Conservation (phyloP, 2,797 vertebrate species). For the Apogon talboti region DNA sequence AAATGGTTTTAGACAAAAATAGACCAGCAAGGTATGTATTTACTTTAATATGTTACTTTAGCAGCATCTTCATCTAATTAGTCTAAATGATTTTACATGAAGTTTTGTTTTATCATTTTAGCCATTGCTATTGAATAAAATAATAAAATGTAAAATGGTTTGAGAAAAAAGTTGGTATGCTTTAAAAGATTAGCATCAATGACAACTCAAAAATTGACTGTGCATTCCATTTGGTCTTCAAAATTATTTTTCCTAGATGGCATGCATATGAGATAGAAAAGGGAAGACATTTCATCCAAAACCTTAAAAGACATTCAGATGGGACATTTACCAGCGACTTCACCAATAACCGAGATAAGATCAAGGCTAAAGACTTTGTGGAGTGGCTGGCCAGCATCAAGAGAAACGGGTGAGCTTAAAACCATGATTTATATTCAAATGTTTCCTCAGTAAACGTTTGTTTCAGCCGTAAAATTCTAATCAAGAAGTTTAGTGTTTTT, state of each 20-base stretch:
- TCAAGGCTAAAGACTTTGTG: constrained; percentile 87
- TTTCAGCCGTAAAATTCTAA: not conserved
- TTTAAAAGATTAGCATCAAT: no score
- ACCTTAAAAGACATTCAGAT: constrained; percentile 83
- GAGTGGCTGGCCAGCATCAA: constrained; percentile 85
- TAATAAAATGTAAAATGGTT: not conserved
- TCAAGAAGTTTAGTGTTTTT: not conserved
- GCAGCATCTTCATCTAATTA: not conserved
- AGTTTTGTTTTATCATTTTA: not conserved
- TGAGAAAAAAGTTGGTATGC: no score
- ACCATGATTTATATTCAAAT: not conserved
- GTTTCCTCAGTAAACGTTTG: not conserved
- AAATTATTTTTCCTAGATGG: constrained; percentile 60
- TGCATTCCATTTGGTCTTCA: not conserved
- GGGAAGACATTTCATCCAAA: constrained; percentile 43
- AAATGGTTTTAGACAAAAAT: constrained; percentile 66
- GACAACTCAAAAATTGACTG: not conserved
- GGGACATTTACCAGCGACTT: constrained; percentile 86
- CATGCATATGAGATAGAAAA: constrained; percentile 46
- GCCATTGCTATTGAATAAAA: not conserved
- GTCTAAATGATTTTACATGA: no score
- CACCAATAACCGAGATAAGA: constrained; percentile 80
- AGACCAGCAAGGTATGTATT: constrained; percentile 47
- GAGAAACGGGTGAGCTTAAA: constrained; percentile 60
- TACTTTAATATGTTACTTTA: not conserved